These are phyloP conservation scores for Epistrophe eligans DNA, from an alignment of 2,888 invertebrate species.

Conservation along the genomic window DNA sequence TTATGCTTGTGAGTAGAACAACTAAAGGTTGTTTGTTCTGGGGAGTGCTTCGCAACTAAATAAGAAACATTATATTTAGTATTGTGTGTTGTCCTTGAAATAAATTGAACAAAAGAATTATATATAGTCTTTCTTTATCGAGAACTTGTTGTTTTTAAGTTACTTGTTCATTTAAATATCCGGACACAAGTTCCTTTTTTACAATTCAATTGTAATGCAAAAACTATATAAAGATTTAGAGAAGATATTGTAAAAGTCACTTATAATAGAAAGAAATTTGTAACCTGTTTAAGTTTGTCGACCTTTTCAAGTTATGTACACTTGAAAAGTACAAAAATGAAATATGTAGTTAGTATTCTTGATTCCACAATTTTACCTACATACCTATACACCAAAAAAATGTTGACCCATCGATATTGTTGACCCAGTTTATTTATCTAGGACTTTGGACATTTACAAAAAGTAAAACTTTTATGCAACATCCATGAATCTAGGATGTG, in stretches of 20 bases:
- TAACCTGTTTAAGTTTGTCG: background rate
- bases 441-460: background rate
- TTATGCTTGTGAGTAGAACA: conserved; percentile 15
- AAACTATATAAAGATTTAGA: background rate
- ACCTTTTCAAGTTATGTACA: background rate
- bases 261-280: background rate
- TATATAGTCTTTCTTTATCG: background rate
- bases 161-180: background rate
- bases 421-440: conserved; percentile 1
- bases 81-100: conserved; percentile 16
- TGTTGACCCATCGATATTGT: conserved; percentile 8
- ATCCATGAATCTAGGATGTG: background rate
- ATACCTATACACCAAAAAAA: background rate
- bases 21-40: conserved; percentile 5
- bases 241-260: background rate
- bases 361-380: background rate
- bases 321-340: background rate
- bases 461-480: conserved; percentile 4
- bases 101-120: conserved; percentile 6
- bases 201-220: background rate
- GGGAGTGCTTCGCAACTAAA: background rate
- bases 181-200: background rate
- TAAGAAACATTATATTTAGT: background rate
- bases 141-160: background rate
- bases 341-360: background rate